phyloP scores from a whole-genome alignment of 2,113 vertebrate species.

The Epinephelus lanceolatus region DNA sequence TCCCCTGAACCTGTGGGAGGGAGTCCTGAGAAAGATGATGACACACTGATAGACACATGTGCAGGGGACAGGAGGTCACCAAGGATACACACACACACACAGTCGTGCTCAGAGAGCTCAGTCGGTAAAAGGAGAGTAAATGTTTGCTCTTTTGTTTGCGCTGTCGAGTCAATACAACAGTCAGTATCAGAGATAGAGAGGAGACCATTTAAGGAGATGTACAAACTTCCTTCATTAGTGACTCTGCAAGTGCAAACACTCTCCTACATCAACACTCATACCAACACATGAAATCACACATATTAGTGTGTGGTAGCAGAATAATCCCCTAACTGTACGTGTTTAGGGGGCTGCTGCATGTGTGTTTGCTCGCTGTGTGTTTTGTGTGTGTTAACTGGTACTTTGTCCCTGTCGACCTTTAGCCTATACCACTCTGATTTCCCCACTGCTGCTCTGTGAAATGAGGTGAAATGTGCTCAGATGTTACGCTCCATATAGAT shows the following conservation, averaged over 20 bases:
- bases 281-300: background rate
- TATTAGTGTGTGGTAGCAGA: background rate
- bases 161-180: slow-evolving; percentile 58
- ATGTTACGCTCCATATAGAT: background rate
- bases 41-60: slow-evolving; percentile 49
- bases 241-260: background rate
- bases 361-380: slow-evolving; percentile 1
- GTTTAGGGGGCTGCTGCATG: background rate
- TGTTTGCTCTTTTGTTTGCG: slow-evolving; percentile 75
- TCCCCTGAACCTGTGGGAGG: slow-evolving; percentile 53
- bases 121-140: slow-evolving; percentile 65
- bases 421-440: slow-evolving; percentile 39
- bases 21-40: slow-evolving; percentile 47
- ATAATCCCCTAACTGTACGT: background rate
- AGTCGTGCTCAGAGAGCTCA: slow-evolving; percentile 23
- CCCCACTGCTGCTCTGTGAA: slow-evolving; percentile 43
- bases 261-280: background rate
- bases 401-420: slow-evolving; percentile 76
- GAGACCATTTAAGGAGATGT: slow-evolving; percentile 8
- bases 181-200: slow-evolving; percentile 19
- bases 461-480: slow-evolving; percentile 27
- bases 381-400: slow-evolving; percentile 69
- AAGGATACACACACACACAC: slow-evolving; percentile 12
- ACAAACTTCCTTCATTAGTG: background rate
- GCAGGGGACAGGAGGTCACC: slow-evolving; percentile 55